Evolutionary conservation across 2,888 invertebrate genomes (phyloP).

Genomic region (Melolontha melolontha): DNA sequence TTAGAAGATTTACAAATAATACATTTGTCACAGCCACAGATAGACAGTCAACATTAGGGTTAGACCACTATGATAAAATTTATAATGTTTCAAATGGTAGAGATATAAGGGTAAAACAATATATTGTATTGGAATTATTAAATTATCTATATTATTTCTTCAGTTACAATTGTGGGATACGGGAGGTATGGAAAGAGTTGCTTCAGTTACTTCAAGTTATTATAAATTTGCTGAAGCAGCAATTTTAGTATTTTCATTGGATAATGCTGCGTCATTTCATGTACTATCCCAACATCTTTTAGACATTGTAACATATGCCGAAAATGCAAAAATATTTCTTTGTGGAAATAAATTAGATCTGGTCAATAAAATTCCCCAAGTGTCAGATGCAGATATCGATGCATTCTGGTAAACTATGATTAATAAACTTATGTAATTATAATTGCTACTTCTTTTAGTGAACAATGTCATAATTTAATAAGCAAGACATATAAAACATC

Average conservation of each 20-base stretch:
- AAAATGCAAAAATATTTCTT: constrained; percentile 94
- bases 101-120: constrained; percentile 77
- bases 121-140: background rate
- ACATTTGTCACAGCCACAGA: constrained; percentile 87
- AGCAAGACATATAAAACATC: constrained; percentile 91
- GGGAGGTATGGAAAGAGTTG: constrained; percentile 96
- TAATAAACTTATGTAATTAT: constrained; percentile 2
- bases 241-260: constrained; percentile 89
- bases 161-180: constrained; percentile 97
- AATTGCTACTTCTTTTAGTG: constrained; percentile 67
- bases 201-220: constrained; percentile 94
- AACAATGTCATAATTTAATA: constrained; percentile 91
- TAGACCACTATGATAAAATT: constrained; percentile 90
- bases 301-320: constrained; percentile 93
- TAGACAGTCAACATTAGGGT: constrained; percentile 87
- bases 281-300: constrained; percentile 91
- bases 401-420: constrained; percentile 77
- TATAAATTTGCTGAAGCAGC: constrained; percentile 97
- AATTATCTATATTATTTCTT: constrained; percentile 51
- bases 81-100: constrained; percentile 78
- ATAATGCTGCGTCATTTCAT: constrained; percentile 93
- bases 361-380: constrained; percentile 73
- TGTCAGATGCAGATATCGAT: constrained; percentile 89
- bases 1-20: constrained; percentile 90
- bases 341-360: constrained; percentile 94